phyloP scores from a whole-genome alignment of 2,888 invertebrate genomes.

The Nasonia oneida region DNA sequence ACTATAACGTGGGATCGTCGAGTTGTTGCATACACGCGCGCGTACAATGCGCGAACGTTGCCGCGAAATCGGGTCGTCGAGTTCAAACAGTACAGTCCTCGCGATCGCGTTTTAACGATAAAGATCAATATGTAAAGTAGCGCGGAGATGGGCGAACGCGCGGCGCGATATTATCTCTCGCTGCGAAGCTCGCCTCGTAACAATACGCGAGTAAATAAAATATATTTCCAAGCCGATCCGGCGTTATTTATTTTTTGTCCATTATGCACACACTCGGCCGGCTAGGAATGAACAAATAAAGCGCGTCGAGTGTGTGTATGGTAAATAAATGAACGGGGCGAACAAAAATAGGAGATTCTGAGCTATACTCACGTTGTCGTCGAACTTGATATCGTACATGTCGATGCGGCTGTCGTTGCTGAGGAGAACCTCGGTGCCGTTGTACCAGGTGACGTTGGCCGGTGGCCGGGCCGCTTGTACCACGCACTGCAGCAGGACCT shows the following conservation, averaged over 20 bases:
- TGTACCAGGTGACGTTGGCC: constrained; percentile 92
- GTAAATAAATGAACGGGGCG: not conserved
- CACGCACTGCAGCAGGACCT: constrained; percentile 88
- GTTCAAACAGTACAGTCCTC: not conserved
- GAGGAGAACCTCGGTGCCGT: constrained; percentile 82
- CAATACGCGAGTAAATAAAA: constrained; percentile 10
- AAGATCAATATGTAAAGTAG: constrained; percentile 9
- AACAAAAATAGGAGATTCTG: not conserved
- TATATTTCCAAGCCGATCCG: not conserved
- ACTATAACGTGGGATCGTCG: not conserved
- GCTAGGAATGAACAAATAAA: not conserved
- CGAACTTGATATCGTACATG: constrained; percentile 72
- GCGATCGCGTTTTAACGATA: constrained; percentile 6
- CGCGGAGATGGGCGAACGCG: not conserved
- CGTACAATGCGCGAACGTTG: not conserved
- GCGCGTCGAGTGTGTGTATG: not conserved
- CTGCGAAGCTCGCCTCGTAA: not conserved
- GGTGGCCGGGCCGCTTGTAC: constrained; percentile 91
- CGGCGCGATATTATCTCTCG: not conserved
- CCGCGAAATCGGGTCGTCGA: not conserved
- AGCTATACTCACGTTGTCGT: constrained; percentile 73
- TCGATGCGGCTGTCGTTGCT: constrained; percentile 73
- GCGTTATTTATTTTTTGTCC: not conserved
- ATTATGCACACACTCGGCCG: not conserved
- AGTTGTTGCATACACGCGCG: not conserved